These are phyloP conservation scores for Laothoe populi DNA, from an alignment of 2,888 invertebrate species.

Conservation along the genomic window DNA sequence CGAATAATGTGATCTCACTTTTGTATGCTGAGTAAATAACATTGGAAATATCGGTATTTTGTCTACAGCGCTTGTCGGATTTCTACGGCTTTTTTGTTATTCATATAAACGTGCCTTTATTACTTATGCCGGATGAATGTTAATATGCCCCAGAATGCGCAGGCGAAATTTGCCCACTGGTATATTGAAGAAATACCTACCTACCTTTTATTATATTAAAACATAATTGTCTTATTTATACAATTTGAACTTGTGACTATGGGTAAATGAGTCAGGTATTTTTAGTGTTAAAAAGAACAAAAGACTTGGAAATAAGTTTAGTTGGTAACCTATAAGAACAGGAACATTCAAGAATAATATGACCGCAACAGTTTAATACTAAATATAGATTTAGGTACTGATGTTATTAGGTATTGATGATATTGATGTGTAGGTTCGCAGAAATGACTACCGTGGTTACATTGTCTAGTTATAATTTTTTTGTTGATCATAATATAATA, in stretches of 20 bases:
- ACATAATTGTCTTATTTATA: not conserved
- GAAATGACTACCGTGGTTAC: not conserved
- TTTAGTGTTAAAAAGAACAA: too few relatives aligned
- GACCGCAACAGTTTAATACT: too few relatives aligned
- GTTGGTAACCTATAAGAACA: too few relatives aligned
- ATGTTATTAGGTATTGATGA: constrained; percentile 9
- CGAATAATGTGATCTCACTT: constrained; percentile 35
- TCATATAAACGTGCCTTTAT: constrained; percentile 51
- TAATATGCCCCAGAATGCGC: constrained; percentile 37
- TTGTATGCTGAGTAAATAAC: constrained; percentile 38
- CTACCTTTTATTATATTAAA: not conserved
- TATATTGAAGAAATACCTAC: constrained; percentile 15
- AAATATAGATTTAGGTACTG: too few relatives aligned
- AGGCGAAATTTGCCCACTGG: constrained; percentile 23
- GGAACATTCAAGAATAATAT: too few relatives aligned
- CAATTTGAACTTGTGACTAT: not conserved
- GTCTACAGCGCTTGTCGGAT: constrained; percentile 37
- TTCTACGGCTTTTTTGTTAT: constrained; percentile 49
- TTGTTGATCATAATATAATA: not conserved
- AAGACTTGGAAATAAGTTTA: too few relatives aligned
- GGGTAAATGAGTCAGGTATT: not conserved
- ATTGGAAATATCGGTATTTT: constrained; percentile 40
- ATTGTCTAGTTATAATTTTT: not conserved
- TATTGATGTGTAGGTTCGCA: not conserved
- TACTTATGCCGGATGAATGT: constrained; percentile 49